Base-by-base conservation (phyloP, 2,797 vertebrate genomes). In the Artibeus jamaicensis region DNA sequence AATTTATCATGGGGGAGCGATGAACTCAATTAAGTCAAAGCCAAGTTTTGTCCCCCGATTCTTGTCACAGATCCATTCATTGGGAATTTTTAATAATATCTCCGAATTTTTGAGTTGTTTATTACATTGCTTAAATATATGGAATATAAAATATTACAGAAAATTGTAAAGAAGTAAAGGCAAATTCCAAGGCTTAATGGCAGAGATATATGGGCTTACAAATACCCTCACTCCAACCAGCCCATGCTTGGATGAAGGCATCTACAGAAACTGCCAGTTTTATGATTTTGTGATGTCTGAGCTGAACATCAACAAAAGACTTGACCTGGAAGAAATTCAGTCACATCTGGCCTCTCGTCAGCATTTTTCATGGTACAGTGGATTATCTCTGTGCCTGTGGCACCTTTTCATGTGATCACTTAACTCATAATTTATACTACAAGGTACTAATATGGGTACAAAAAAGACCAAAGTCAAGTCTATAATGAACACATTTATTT, bases 401-500 rank as follows among this genome's bases (percentile, higher is more conserved):
- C 5, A 57, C n/a, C 44, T 95, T 92, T 37, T 88, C 29, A 67
- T 37, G 62, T 83, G 70, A 92, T 10, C 24, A 82, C 44, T 6
- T 83, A 94, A 77, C 29, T 82, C 37, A 55, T 84, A 67, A 89
- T 89, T 89, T 84, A 59, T 39, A 89, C 29, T 90, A 46, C 46
- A 14, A 18, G 10, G 11, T 82, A 91, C 21, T 53, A 91, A 26
- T 2, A 9, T 42, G 26, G n/a, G 16, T 46, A 57, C 3, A 71
- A 91, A 87, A 73, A 71, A 62, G 37, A 29, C 53, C 29, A 32
- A 89, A 88, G 78, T 83, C 14, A n/a, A 84, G 34, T 93, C 65
- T 81, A n/a, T 46, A 50, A 55, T 84, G 57, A 86, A 59, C 42
- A 96, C 32, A 70, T 81, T 82, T 92, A 79, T 93, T 68, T 89